These are phyloP conservation scores for Gastrophysa polygoni DNA, from an alignment of 2,888 invertebrate genomes.

Conservation along the genomic window DNA sequence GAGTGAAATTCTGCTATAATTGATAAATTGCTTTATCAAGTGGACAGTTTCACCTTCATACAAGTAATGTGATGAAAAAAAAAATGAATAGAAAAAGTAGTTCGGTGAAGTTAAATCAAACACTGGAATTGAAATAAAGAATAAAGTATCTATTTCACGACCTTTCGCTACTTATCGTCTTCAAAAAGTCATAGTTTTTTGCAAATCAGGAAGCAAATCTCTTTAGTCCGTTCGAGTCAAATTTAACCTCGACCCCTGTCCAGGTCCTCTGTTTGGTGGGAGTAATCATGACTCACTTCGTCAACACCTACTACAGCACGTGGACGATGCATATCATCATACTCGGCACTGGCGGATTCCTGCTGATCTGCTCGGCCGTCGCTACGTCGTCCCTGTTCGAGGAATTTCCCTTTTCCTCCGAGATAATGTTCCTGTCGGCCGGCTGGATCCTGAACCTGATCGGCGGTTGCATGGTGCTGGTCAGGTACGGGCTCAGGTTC, in stretches of 20 bases:
- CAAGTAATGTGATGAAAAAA: no score
- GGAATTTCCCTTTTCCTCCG: not conserved
- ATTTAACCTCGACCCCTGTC: not conserved
- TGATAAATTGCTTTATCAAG: no score
- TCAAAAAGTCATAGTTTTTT: no score
- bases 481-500: slow-evolving; percentile 3
- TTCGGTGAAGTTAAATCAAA: no score
- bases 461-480: slow-evolving; percentile 6
- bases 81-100: no score
- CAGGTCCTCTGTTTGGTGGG: not conserved
- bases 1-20: no score
- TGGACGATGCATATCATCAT: slow-evolving; percentile 12
- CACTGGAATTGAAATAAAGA: no score
- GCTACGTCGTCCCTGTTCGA: not conserved
- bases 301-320: not conserved
- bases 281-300: not conserved
- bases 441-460: slow-evolving; percentile 17
- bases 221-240: no score
- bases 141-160: no score
- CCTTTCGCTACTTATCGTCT: no score
- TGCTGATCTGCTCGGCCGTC: slow-evolving; percentile 6
- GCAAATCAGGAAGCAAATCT: no score
- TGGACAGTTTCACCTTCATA: no score
- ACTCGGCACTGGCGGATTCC: slow-evolving; percentile 14
- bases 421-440: slow-evolving; percentile 5